Evolutionary conservation across 2,888 invertebrate genomes (phyloP).

Genomic region (Drosophila quinaria): DNA sequence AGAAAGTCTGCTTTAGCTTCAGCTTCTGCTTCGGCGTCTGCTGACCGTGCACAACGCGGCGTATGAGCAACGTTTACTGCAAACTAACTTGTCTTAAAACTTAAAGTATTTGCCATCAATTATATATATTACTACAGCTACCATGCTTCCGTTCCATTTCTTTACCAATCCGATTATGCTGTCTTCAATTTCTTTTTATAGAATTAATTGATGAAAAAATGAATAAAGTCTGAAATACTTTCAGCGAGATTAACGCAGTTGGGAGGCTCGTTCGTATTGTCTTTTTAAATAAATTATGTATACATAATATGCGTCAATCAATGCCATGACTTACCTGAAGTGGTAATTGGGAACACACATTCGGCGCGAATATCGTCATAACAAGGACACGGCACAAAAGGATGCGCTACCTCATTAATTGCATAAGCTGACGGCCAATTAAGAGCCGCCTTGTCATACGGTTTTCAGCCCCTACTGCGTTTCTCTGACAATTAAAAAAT

Average conservation of each 20-base stretch:
- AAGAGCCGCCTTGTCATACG: constrained; percentile 38
- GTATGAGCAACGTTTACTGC: constrained; percentile 51
- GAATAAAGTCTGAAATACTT: background rate
- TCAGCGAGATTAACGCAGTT: background rate
- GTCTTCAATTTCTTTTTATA: constrained; percentile 4
- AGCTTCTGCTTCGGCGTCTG: constrained; percentile 37
- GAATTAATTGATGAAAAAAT: constrained; percentile 5
- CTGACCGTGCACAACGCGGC: constrained; percentile 65
- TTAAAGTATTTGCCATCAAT: constrained; percentile 40
- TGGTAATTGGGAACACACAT: background rate
- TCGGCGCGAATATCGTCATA: constrained; percentile 5
- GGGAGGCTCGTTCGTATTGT: constrained; percentile 1
- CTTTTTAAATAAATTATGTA: constrained; percentile 6
- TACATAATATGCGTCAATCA: constrained; percentile 43
- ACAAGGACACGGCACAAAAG: constrained; percentile 11
- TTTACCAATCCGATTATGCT: constrained; percentile 17
- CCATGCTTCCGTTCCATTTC: background rate
- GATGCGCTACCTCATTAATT: constrained; percentile 48
- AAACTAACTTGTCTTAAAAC: constrained; percentile 32
- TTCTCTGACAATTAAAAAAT: constrained; percentile 65
- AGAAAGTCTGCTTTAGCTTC: constrained; percentile 31
- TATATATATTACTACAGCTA: constrained; percentile 16
- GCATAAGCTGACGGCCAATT: constrained; percentile 46
- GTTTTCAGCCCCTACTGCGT: constrained; percentile 6
- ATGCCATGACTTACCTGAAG: background rate